Evolutionary conservation across 2,113 vertebrate genomes (phyloP).

Genomic region (Tricholaema leucomelas): DNA sequence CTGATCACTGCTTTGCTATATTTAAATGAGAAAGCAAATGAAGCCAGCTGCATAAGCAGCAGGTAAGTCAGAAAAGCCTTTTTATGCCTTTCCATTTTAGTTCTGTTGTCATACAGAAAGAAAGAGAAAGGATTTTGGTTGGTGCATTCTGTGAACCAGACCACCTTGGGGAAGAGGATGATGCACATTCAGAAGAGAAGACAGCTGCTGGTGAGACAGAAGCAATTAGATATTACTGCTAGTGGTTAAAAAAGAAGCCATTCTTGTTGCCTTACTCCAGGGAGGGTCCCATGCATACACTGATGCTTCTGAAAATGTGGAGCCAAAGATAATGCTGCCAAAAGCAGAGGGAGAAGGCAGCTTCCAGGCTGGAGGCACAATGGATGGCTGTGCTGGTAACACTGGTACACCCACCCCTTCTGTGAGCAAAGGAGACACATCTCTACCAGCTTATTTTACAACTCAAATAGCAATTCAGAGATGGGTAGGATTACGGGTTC

Average conservation of each 20-base stretch:
- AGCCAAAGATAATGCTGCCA: background rate
- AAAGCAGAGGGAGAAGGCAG: rapidly evolving
- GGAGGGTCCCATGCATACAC: background rate
- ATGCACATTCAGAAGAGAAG: background rate
- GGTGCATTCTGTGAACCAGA: background rate
- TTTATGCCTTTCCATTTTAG: background rate
- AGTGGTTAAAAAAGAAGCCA: background rate
- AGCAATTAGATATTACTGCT: background rate
- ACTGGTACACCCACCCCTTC: background rate
- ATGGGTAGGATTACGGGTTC: background rate
- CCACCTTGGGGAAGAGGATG: background rate
- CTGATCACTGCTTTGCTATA: slow-evolving; percentile 4
- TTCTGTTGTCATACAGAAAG: background rate
- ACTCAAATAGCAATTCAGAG: slow-evolving; percentile 12
- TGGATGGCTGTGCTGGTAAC: background rate
- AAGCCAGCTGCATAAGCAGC: slow-evolving; percentile 32
- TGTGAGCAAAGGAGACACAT: slow-evolving; percentile 21
- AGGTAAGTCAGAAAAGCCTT: background rate
- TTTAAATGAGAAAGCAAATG: slow-evolving; percentile 44
- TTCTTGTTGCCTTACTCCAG: background rate
- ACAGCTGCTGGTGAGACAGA: background rate
- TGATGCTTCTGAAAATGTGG: background rate
- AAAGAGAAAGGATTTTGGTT: background rate
- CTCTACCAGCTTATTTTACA: slow-evolving; percentile 18
- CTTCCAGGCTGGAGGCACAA: slow-evolving; percentile 27